phyloP scores from a whole-genome alignment of 2,888 invertebrate species.

The Dorcus hopei region DNA sequence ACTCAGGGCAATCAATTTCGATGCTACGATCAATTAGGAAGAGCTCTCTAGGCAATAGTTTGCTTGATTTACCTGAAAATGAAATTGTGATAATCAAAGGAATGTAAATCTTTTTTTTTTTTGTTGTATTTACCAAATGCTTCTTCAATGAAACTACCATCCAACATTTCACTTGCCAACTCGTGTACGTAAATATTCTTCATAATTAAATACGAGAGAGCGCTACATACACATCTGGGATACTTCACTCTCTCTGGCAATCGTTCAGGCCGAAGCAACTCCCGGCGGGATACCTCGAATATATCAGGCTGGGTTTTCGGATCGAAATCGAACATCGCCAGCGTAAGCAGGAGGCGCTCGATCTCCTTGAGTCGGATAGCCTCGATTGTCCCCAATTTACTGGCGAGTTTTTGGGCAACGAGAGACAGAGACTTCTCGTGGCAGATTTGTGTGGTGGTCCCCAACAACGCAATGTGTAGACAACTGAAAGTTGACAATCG shows the following conservation, averaged over 20 bases:
- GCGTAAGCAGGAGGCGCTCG: conserved; percentile 64
- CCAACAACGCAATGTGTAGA: conserved; percentile 64
- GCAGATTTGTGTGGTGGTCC: conserved; percentile 54
- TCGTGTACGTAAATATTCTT: conserved; percentile 57
- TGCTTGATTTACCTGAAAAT: conserved; percentile 33
- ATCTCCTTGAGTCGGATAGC: conserved; percentile 63
- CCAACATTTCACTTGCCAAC: conserved; percentile 57
- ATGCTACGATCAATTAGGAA: conserved; percentile 61
- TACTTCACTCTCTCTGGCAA: conserved; percentile 56
- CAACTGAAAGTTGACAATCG: conserved; percentile 61
- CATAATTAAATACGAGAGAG: conserved; percentile 60
- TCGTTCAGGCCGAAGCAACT: conserved; percentile 54
- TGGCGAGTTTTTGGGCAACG: conserved; percentile 55
- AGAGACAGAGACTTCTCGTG: conserved; percentile 50
- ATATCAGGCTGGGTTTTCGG: conserved; percentile 53
- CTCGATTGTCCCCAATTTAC: conserved; percentile 45
- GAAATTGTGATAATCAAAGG: too few relatives aligned
- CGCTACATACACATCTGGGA: conserved; percentile 60
- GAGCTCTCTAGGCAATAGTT: conserved; percentile 53
- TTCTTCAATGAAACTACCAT: conserved; percentile 55
- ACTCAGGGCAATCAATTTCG: conserved; percentile 59
- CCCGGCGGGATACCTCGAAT: conserved; percentile 46
- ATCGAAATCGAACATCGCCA: conserved; percentile 60
- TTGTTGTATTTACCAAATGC: conserved; percentile 51
- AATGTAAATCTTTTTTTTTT: too few relatives aligned